Conservation (phyloP, 2,888 invertebrate species). For the Yponomeuta cagnagella region DNA sequence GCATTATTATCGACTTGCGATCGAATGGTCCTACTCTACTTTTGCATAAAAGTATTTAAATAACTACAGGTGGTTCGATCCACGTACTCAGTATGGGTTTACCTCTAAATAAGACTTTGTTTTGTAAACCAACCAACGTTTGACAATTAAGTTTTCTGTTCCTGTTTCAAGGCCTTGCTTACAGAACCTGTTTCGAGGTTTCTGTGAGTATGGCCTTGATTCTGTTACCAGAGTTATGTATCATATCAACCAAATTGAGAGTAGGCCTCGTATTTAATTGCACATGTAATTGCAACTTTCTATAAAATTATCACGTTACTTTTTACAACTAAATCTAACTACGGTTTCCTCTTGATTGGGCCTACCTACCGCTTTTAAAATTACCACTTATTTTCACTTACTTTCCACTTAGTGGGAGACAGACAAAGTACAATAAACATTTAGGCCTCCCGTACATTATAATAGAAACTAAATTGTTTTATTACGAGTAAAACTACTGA, state of each 20-base stretch:
- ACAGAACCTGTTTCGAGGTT: too few relatives aligned
- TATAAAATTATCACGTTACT: neutral
- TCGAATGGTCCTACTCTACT: neutral
- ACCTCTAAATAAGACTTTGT: too few relatives aligned
- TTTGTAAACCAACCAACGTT: too few relatives aligned
- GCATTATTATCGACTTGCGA: neutral
- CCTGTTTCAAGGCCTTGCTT: too few relatives aligned
- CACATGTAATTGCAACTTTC: neutral
- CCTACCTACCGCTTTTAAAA: neutral
- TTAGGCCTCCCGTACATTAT: conserved; percentile 10
- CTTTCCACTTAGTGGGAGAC: conserved; percentile 1
- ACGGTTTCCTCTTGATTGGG: neutral
- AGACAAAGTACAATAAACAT: conserved; percentile 4
- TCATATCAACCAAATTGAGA: neutral
- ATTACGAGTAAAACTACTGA: conserved; percentile 22
- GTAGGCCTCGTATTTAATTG: neutral
- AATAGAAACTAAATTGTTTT: conserved; percentile 17
- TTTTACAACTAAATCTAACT: neutral
- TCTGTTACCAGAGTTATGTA: too few relatives aligned
- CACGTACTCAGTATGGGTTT: too few relatives aligned
- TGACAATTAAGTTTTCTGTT: too few relatives aligned
- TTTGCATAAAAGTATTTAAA: neutral
- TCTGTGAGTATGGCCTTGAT: too few relatives aligned
- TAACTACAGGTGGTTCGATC: neutral
- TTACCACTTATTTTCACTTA: neutral